Conservation (phyloP, 2,113 vertebrate genomes). For the Anser brachyrhynchus region DNA sequence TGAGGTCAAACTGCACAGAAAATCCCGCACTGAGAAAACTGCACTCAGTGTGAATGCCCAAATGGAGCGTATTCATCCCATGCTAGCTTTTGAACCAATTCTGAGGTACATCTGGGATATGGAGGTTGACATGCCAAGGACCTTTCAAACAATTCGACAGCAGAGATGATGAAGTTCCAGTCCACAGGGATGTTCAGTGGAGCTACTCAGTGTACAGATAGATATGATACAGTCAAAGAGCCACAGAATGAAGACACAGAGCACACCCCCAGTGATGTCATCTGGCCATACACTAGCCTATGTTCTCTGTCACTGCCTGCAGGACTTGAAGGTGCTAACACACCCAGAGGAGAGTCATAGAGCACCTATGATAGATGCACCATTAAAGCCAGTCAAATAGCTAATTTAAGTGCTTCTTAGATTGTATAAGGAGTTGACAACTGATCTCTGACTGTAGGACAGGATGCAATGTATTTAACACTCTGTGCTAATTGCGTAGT, state of each 20-base stretch:
- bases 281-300: neutral
- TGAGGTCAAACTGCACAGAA: neutral
- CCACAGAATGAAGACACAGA: neutral
- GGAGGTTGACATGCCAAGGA: neutral
- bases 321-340: neutral
- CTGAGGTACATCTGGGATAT: neutral
- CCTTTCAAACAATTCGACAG: neutral
- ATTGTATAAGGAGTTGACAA: neutral
- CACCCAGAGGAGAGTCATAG: neutral
- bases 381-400: neutral
- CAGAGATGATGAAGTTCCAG: neutral
- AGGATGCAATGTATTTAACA: neutral
- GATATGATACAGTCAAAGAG: rapidly evolving
- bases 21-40: neutral
- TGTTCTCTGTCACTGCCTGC: neutral
- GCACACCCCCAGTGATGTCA: neutral
- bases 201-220: neutral
- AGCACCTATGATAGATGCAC: neutral
- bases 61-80: neutral
- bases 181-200: neutral
- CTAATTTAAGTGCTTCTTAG: neutral
- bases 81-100: neutral
- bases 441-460: neutral
- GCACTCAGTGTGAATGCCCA: neutral
- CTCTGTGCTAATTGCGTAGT: neutral